phyloP scores from a whole-genome alignment of 23 tunicate genomes.

The Halocynthia aurantium region DNA sequence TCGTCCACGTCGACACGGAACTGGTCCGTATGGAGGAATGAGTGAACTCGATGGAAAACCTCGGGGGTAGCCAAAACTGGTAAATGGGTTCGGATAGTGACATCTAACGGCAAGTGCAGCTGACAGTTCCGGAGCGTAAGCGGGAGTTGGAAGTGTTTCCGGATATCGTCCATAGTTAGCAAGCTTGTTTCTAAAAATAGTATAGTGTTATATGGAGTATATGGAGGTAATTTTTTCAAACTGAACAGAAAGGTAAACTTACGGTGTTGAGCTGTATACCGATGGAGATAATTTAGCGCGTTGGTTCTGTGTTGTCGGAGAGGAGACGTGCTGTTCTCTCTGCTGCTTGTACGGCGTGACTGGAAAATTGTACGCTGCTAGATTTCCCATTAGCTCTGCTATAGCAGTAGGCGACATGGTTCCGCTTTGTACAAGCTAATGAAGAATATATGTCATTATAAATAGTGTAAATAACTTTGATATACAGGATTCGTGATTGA shows the following conservation, averaged over 20 bases:
- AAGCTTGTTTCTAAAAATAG: neutral
- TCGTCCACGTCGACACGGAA: slow-evolving; percentile 29
- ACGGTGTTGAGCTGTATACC: neutral
- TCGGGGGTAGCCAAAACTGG: slow-evolving; percentile 1
- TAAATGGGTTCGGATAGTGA: neutral
- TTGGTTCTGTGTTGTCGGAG: neutral
- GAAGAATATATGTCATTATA: neutral
- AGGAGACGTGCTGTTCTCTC: neutral
- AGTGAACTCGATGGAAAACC: slow-evolving; percentile 8
- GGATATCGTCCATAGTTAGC: neutral
- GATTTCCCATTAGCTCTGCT: slow-evolving; percentile 29
- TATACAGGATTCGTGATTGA: neutral
- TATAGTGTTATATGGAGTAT: no score
- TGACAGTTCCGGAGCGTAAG: neutral
- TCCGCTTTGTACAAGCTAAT: slow-evolving; percentile 42
- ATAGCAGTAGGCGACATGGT: slow-evolving; percentile 33
- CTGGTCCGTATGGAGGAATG: neutral
- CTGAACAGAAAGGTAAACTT: neutral
- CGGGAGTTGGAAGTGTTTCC: neutral
- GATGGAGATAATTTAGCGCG: neutral
- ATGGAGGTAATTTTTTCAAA: no score
- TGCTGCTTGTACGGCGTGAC: no score
- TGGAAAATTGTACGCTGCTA: slow-evolving; percentile 8
- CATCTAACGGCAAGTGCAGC: slow-evolving; percentile 1
- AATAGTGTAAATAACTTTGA: neutral